Base-by-base conservation (phyloP, 1,140 invertebrate genomes). In the Drosophila guanche region DNA sequence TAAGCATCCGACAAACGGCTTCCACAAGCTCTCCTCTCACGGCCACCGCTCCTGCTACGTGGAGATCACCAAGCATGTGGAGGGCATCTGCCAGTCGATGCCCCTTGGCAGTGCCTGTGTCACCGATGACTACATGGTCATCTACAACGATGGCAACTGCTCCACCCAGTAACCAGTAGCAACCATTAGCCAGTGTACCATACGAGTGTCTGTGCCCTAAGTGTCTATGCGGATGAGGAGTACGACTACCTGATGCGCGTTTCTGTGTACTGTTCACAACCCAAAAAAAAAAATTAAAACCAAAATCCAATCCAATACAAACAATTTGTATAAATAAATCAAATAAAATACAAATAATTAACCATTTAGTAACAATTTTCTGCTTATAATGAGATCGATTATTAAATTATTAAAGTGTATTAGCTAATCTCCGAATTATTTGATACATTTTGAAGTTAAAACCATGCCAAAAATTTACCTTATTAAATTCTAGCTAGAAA, bases 41-140 rank as follows among this genome's bases (percentile, higher is more conserved):
- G 61, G 54, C 4, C 75, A 83, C 14, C 58, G 81, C 40, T 52
- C 59, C 22, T 91, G 90, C 55, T 70, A 70, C 54, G 79, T 91
- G 33, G 90, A 89, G 57, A 78, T 91, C 4, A 81, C 79, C 20
- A 91, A 59, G 50, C 76, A 89, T 42, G 73, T 91, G 20, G 72
- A 77, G 4, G 90, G 90, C 41, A 46, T 84, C 46, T 91, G 90
- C 41, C 65, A 90, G 46, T 58, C 80, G 6, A 85, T 90, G 80
- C 68, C 65, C 22, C 63, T 76, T 6, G 81, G 90, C 25, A 78
- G 71, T 33, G 76, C 76, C 51, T 91, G 90, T 27, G 77, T 89
- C 29, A 74, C 90, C 43, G 90, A 89, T n/a, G 84, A 91, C 16
- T 76, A 90, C 25, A 84, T 91, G 76, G 90, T 89, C 48, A 65